A percentile compares a stretch with the other conserved stretches of the same genome.
Evolutionary conservation across 2,888 invertebrate genomes (phyloP).

Genomic region (Ellobium chinense): DNA sequence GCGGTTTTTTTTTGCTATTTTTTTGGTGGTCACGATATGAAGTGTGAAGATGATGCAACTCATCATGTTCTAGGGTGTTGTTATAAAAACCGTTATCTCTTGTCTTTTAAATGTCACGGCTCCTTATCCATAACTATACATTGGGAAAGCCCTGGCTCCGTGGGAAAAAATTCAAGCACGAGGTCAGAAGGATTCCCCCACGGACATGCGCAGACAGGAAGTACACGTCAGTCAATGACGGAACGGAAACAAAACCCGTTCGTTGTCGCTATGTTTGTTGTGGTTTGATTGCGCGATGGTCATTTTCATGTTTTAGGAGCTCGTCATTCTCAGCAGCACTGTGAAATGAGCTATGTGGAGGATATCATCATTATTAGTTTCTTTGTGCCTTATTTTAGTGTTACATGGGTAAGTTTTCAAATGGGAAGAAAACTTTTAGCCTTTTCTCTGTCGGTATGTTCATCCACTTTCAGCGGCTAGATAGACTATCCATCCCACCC

Average conservation of each 20-base stretch:
- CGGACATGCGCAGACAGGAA: constrained; percentile 51
- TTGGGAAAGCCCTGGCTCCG: not conserved
- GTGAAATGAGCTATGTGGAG: not conserved
- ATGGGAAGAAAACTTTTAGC: not conserved
- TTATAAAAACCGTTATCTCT: too few species aligned
- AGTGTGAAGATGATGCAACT: too few species aligned
- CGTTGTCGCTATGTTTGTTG: not conserved
- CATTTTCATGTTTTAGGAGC: not conserved
- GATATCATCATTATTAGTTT: not conserved
- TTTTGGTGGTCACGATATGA: too few species aligned
- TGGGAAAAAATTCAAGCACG: too few species aligned
- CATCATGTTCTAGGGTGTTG: too few species aligned
- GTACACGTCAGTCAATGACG: constrained; percentile 51
- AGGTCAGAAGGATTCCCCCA: constrained; percentile 29
- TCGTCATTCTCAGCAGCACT: too few species aligned
- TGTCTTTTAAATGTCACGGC: too few species aligned
- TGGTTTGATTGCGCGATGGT: not conserved
- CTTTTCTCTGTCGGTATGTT: too few species aligned
- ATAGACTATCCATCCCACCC: too few species aligned
- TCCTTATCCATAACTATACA: not conserved
- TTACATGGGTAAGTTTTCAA: not conserved
- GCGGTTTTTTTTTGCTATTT: too few species aligned
- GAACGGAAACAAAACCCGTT: not conserved
- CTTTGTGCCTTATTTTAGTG: not conserved
- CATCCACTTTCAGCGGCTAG: too few species aligned